Percentiles rank a stretch among this genome's conserved stretches.
Evolutionary conservation across 2,888 invertebrate species (phyloP).

Genomic region (Piscicola geometra): DNA sequence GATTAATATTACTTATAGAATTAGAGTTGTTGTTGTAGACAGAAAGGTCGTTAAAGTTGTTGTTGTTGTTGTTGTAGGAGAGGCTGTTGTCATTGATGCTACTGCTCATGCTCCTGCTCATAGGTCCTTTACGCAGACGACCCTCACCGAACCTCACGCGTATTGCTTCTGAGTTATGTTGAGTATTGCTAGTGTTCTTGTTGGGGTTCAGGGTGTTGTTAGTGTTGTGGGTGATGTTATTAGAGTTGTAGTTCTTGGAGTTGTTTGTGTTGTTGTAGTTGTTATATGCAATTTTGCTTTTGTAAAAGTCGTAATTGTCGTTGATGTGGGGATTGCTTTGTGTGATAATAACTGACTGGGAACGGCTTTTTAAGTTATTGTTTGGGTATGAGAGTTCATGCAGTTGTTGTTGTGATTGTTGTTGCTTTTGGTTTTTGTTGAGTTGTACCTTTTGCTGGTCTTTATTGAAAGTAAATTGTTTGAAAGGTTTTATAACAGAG

Average conservation of each 20-base stretch:
- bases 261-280: background rate
- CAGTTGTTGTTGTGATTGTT: too few relatives aligned
- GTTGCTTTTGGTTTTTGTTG: too few relatives aligned
- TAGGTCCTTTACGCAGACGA: background rate
- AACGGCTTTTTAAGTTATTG: background rate
- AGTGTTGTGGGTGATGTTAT: too few relatives aligned
- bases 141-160: too few relatives aligned
- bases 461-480: background rate
- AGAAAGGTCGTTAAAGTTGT: too few relatives aligned
- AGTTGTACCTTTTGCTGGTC: background rate
- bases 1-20: too few relatives aligned
- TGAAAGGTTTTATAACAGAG: background rate
- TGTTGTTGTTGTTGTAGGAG: too few relatives aligned
- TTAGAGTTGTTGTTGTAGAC: too few relatives aligned
- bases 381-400: too few relatives aligned
- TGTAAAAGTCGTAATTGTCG: background rate
- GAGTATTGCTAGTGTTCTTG: too few relatives aligned
- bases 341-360: background rate
- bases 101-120: background rate
- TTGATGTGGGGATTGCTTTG: background rate
- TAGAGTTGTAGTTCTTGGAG: background rate
- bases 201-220: too few relatives aligned
- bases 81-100: background rate
- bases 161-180: too few relatives aligned
- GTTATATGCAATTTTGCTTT: background rate